These are phyloP conservation scores for Paratilapia polleni DNA, from an alignment of 2,113 vertebrate genomes.

Conservation along the genomic window DNA sequence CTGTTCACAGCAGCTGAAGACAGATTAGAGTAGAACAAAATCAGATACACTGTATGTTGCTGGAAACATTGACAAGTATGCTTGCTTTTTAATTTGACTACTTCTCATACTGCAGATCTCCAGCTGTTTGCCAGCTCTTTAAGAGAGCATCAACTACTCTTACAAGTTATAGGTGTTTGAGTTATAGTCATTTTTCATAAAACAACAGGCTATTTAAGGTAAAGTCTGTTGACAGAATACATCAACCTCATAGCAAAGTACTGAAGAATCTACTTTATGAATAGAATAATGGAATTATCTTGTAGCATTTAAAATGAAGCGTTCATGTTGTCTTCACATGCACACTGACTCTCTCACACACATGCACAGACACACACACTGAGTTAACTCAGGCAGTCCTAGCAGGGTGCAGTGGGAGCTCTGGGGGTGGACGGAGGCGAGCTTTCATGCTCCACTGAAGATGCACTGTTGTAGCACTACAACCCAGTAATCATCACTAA, in stretches of 20 bases:
- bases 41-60: not conserved
- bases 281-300: slow-evolving; percentile 54
- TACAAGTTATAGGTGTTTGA: not conserved
- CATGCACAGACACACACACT: not conserved
- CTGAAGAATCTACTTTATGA: slow-evolving; percentile 5
- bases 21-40: not conserved
- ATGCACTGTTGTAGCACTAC: slow-evolving; percentile 59
- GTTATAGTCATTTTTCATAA: not conserved
- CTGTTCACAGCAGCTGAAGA: not conserved
- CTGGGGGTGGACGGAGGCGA: slow-evolving; percentile 66
- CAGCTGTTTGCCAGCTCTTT: not conserved
- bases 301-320: slow-evolving; percentile 43
- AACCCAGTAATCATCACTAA: slow-evolving; percentile 74
- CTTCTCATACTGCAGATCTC: not conserved
- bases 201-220: not conserved
- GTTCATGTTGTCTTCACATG: slow-evolving; percentile 19
- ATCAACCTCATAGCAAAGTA: not conserved
- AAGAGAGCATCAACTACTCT: not conserved
- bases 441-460: slow-evolving; percentile 70
- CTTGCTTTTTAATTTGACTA: not conserved
- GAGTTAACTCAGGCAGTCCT: slow-evolving; percentile 55
- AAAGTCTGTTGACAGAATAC: not conserved
- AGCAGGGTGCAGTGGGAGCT: slow-evolving; percentile 58
- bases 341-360: not conserved
- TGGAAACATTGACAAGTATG: no score